Conservation (phyloP, 2,113 vertebrate genomes). For the Neotragus pygmaeus region DNA sequence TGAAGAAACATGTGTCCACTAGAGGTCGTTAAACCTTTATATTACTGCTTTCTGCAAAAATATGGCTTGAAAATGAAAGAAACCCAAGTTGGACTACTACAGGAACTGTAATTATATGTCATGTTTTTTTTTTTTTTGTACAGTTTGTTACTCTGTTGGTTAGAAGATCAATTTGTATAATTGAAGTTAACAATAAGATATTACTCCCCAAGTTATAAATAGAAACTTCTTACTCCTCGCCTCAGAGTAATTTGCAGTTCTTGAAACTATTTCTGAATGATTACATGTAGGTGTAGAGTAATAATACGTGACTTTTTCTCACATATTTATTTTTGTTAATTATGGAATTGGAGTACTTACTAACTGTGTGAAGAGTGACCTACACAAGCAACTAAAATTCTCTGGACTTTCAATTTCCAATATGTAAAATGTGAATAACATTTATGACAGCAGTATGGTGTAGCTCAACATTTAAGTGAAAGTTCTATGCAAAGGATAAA, state of each 20-base stretch:
- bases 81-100: not conserved
- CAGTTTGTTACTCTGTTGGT: not conserved
- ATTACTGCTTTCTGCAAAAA: not conserved
- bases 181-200: constrained; percentile 16
- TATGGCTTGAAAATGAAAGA: not conserved
- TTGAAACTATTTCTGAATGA: constrained; percentile 8
- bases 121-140: not conserved
- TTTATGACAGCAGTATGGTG: not conserved
- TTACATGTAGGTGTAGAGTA: not conserved
- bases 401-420: not conserved
- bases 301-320: not conserved
- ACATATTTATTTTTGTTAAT: not conserved
- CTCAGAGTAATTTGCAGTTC: constrained; percentile 5
- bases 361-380: not conserved
- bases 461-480: not conserved
- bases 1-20: constrained; percentile 34
- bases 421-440: not conserved
- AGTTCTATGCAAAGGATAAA: not conserved
- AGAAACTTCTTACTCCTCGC: not conserved
- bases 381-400: not conserved
- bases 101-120: not conserved
- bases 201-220: not conserved
- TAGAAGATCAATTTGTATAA: constrained; percentile 9
- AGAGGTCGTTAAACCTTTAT: constrained; percentile 52
- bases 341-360: not conserved